A percentile compares a stretch with the other conserved stretches of the same genome.
These are phyloP conservation scores for Psylliodes chrysocephalus DNA, from an alignment of 2,888 invertebrate species.

Conservation along the genomic window DNA sequence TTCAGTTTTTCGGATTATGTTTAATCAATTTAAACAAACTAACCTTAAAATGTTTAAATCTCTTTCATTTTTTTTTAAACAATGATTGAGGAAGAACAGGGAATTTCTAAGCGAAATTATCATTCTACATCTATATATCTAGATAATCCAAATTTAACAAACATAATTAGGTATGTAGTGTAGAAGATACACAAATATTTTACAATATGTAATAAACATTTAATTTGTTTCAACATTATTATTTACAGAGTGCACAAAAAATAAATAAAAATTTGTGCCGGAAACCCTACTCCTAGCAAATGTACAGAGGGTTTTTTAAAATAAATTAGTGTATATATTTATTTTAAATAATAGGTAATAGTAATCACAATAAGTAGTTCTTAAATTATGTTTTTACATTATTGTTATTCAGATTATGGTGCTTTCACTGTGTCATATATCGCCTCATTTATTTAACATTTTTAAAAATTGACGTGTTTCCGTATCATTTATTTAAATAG, in stretches of 20 bases:
- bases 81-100: constrained; percentile 3
- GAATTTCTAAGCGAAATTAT: constrained; percentile 6
- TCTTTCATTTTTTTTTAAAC: not conserved
- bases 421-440: not conserved
- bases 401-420: not conserved
- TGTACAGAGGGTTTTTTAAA: not conserved
- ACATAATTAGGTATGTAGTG: not conserved
- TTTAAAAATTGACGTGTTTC: too few relatives aligned
- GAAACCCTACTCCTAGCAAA: not conserved
- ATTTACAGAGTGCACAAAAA: constrained; percentile 25
- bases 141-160: not conserved
- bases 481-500: too few relatives aligned
- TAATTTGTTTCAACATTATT: constrained; percentile 7
- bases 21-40: not conserved
- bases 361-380: not conserved
- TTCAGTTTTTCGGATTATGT: too few relatives aligned
- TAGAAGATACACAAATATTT: constrained; percentile 10
- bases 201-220: constrained; percentile 20
- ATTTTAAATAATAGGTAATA: not conserved
- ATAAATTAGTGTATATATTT: not conserved
- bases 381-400: not conserved
- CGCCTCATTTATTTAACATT: too few relatives aligned
- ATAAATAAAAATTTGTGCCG: not conserved
- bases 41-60: constrained; percentile 4
- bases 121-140: not conserved